Base-by-base conservation (phyloP, 2,888 invertebrate genomes). In the Thumatha senex region DNA sequence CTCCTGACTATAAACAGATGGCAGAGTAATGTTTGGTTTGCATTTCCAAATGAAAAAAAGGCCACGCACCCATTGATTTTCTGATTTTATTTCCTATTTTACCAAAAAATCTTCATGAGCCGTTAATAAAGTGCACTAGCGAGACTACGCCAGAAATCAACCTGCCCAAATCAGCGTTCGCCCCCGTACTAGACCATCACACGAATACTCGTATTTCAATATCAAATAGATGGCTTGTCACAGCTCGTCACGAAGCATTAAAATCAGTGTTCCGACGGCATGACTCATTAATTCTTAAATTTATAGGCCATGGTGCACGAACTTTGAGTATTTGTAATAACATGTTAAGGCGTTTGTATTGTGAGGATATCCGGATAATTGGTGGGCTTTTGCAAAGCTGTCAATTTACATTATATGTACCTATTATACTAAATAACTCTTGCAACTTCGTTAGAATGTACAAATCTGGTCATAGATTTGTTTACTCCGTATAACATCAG, bases 231-330 rank as follows among this genome's bases (percentile, higher is more conserved):
- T 71, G 72, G 72, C 74, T 76, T 80, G 81, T 82, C 78, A 76
- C 66, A 70, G 74, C 67, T 76, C 80, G 84, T 83, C 85, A 84
- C 83, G 82, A 85, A 80, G 83, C 80, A 85, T 88, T 86, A 87
- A 82, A 86, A 88, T 82, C 85, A 80, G 84, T 84, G 86, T 87
- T 86, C 78, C 76, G 75, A 68, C 78, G 68, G 80, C 81, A 84
- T 85, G 86, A 85, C 57, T 81, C 87, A 86, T 89, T 88, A 86
- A 83, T 81, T 86, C 74, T 67, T 58, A 72, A 81, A 82, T 89
- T 88, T 89, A 89, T 87, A 78, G 70, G 54, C 69, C 69, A 75
- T 69, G 76, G 62, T 76, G 74, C 83, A 84, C 84, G 83, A 80
- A 80, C 69, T 63, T 70, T 51, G 58, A 70, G 69, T 61, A 64